These are phyloP conservation scores for Drosophila nigromelanica DNA, from an alignment of 1,140 invertebrate species.

Conservation along the genomic window DNA sequence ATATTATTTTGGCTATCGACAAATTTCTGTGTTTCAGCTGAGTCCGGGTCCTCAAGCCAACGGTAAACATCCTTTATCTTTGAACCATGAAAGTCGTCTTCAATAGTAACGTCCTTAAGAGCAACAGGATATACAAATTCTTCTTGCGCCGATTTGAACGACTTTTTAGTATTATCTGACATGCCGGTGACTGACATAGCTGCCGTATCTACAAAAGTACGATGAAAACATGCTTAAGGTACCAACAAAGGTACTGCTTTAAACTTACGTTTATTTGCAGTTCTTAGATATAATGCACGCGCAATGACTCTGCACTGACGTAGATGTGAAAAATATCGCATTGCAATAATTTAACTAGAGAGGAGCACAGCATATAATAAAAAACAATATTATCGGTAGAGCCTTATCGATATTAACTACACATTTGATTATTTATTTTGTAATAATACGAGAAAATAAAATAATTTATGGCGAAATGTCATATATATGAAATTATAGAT, in stretches of 20 bases:
- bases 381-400: neutral
- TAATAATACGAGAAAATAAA: too few species aligned
- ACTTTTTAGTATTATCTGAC: constrained; percentile 1
- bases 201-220: constrained; percentile 5
- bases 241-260: too few species aligned
- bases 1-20: constrained; percentile 96
- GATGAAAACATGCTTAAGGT: neutral
- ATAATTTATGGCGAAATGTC: too few species aligned
- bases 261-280: constrained; percentile 27
- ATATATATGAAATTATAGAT: too few species aligned
- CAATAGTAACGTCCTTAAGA: constrained; percentile 90
- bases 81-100: constrained; percentile 92
- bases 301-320: constrained; percentile 33
- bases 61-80: constrained; percentile 96
- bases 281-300: constrained; percentile 25
- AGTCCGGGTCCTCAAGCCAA: constrained; percentile 98
- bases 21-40: constrained; percentile 95
- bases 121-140: constrained; percentile 88
- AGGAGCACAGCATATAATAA: neutral
- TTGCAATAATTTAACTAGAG: constrained; percentile 32
- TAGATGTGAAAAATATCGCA: constrained; percentile 44
- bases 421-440: too few species aligned
- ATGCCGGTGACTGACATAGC: constrained; percentile 13
- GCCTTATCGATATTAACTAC: constrained; percentile 16
- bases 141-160: constrained; percentile 32